Base-by-base conservation (phyloP, 2,797 vertebrate species). In the Sorex maritimensis region DNA sequence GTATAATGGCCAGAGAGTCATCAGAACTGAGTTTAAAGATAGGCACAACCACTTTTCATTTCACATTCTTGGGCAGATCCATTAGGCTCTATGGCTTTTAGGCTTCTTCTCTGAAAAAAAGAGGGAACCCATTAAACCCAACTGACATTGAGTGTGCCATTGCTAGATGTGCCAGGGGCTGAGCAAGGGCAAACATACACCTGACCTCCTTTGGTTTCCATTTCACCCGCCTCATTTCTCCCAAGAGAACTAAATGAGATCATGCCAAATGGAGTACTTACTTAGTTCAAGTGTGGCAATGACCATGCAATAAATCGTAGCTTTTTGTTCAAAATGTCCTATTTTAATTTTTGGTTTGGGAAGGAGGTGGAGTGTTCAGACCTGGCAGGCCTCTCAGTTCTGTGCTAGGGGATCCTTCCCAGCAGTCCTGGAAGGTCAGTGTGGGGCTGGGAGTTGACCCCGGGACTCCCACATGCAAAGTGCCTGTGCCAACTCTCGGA, bases 261-360 rank as follows among this genome's bases (percentile, higher is more conserved):
- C 26, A 38, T 41, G 46, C 14, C 67, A 63, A 44, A 24, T 11
- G 38, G 68, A 61, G 61, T 2, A 19, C 72, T 82, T 38, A n/a
- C 78, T 86, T 61, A 81, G 69, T 41, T 89, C 73, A 81, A 69
- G 85, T 90, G 74, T 79, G 34, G 44, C 68, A 91, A 92, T 90
- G 80, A 65, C 28, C 69, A 30, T 17, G 81, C 79, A 81, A 46
- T 28, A 90, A 94, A 95, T 92, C 72, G 94, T 26, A 69, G 74
- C 38, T 88, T 21, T 68, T 88, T 52, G 23, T 63, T 88, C 81
- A 46, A 67, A 21, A 61, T 61, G 17, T 61, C 21, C 58, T 61
- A 23, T 23, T 61, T 61, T 61, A 61, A 15, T 21, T 19, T 61
- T 61, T 61, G 19, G 58, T 21, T 61, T 19, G 6, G 49, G 49